phyloP scores from a whole-genome alignment of 2,113 vertebrate genomes.

The Tragelaphus imberbis region DNA sequence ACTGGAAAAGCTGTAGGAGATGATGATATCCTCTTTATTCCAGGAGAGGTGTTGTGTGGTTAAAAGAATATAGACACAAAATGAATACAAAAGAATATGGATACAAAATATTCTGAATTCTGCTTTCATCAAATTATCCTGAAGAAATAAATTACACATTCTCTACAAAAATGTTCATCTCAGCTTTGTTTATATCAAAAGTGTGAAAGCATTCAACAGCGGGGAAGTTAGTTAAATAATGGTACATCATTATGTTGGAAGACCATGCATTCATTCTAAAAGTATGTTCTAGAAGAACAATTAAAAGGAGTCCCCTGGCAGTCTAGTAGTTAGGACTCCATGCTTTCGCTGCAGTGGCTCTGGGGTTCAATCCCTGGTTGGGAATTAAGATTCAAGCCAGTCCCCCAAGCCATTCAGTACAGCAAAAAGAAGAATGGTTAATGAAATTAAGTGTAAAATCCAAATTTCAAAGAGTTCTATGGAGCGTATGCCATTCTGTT shows the following conservation, averaged over 20 bases:
- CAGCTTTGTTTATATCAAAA: not conserved
- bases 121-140: not conserved
- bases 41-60: not conserved
- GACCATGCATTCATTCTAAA: not conserved
- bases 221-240: not conserved
- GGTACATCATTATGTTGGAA: not conserved
- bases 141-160: not conserved
- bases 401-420: not conserved
- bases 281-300: not conserved
- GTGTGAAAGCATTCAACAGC: not conserved
- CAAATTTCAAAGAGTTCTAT: not conserved
- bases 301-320: not conserved
- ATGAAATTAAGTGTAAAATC: not conserved
- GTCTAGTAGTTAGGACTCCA: not conserved
- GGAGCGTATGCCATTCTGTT: not conserved
- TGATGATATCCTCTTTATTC: not conserved
- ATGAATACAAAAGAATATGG: not conserved
- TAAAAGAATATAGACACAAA: not conserved
- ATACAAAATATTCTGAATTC: not conserved
- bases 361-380: not conserved
- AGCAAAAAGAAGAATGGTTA: not conserved
- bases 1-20: not conserved
- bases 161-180: not conserved
- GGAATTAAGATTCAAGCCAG: not conserved
- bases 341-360: not conserved